phyloP scores from a whole-genome alignment of 2,113 vertebrate genomes.

The Anas platyrhynchos region DNA sequence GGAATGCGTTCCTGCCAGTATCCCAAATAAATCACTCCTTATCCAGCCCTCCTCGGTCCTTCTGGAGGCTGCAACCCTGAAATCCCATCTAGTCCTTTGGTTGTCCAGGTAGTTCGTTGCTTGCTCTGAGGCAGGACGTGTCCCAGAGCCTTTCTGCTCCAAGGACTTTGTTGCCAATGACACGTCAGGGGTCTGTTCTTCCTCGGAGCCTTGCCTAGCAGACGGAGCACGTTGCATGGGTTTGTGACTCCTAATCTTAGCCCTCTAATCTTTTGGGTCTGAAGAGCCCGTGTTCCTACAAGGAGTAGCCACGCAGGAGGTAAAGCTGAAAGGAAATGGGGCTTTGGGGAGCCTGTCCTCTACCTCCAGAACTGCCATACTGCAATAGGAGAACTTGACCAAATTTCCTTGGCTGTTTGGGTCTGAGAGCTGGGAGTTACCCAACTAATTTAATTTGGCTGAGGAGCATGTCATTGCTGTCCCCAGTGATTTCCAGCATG shows the following conservation, averaged over 20 bases:
- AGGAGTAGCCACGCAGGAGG: not conserved
- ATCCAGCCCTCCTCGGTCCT: not conserved
- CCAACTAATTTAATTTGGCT: not conserved
- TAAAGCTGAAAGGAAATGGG: not conserved
- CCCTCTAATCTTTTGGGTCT: not conserved
- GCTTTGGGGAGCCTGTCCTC: not conserved
- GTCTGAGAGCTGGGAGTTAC: not conserved
- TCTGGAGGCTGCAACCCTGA: not conserved
- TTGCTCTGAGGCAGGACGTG: not conserved
- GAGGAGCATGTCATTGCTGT: not conserved
- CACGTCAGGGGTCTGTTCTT: accelerated
- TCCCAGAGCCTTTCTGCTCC: not conserved
- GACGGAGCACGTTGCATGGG: not conserved
- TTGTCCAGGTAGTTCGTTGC: not conserved
- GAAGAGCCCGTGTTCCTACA: not conserved
- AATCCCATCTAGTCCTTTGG: not conserved
- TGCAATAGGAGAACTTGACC: not conserved
- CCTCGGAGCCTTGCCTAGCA: accelerated
- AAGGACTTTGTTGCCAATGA: not conserved
- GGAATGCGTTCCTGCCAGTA: not conserved
- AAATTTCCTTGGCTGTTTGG: not conserved
- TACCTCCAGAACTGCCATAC: not conserved
- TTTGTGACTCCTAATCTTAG: not conserved
- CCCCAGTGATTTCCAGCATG: not conserved
- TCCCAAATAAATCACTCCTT: not conserved